Conservation (phyloP, 2,113 vertebrate species). For the Apteryx mantelli region DNA sequence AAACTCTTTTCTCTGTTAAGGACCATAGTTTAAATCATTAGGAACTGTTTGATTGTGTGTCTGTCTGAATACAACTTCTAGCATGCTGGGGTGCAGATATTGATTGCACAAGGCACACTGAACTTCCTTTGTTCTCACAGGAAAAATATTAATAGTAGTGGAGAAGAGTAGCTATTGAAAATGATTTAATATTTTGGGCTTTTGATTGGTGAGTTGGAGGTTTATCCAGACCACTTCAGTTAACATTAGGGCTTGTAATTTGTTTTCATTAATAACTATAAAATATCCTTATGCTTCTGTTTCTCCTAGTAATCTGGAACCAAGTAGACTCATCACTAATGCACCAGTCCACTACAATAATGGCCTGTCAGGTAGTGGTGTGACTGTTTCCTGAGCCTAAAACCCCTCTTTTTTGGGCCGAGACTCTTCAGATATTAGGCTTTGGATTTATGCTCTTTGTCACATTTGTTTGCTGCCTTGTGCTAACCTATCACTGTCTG, state of each 20-base stretch:
- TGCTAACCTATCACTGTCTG: neutral
- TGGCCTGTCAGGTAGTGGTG: neutral
- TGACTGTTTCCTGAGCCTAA: constrained; percentile 1
- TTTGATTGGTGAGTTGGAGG: neutral
- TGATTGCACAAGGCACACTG: neutral
- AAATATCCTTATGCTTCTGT: neutral
- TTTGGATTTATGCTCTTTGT: neutral
- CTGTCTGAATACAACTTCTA: neutral
- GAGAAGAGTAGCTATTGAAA: neutral
- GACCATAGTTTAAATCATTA: neutral
- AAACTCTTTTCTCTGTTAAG: neutral
- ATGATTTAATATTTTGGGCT: neutral
- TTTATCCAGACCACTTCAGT: neutral
- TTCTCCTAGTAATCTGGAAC: constrained; percentile 51
- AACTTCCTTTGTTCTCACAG: neutral
- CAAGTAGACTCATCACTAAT: neutral
- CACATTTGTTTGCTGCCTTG: neutral
- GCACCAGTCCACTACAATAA: neutral
- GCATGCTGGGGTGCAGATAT: neutral
- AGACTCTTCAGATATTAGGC: neutral
- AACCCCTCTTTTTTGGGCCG: neutral
- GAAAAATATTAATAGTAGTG: neutral
- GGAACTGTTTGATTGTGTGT: neutral
- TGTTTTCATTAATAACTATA: neutral
- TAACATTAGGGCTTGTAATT: neutral